Evolutionary conservation across 1,140 invertebrate species (phyloP).

Genomic region (Temnothorax longispinosus): DNA sequence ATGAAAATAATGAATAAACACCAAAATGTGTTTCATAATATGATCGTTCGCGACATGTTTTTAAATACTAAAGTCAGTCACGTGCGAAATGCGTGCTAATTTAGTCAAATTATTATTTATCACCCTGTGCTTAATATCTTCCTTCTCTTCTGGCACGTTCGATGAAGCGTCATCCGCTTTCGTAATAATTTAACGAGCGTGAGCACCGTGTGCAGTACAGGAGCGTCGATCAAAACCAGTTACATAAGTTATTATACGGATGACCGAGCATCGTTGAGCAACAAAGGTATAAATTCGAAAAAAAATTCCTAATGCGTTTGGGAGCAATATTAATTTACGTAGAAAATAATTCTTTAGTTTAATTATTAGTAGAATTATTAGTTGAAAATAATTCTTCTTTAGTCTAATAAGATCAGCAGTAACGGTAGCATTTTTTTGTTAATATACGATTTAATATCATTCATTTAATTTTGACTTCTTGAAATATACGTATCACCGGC

Average conservation of each 20-base stretch:
- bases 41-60: neutral
- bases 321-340: neutral
- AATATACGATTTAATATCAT: neutral
- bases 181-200: constrained; percentile 60
- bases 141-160: constrained; percentile 57
- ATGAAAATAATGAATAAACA: neutral
- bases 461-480: neutral
- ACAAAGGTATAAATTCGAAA: neutral
- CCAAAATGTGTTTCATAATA: neutral
- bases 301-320: neutral
- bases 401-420: neutral
- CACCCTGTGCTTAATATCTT: neutral
- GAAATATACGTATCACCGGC: neutral
- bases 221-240: constrained; percentile 41
- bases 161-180: constrained; percentile 59
- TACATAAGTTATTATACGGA: constrained; percentile 5
- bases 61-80: neutral
- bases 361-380: neutral
- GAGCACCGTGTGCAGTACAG: constrained; percentile 1
- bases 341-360: neutral
- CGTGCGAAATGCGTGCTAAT: neutral
- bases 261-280: neutral
- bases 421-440: neutral
- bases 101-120: constrained; percentile 35
- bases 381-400: neutral